Conservation (phyloP, 1,140 invertebrate genomes). For the Drosophila mauritiana region DNA sequence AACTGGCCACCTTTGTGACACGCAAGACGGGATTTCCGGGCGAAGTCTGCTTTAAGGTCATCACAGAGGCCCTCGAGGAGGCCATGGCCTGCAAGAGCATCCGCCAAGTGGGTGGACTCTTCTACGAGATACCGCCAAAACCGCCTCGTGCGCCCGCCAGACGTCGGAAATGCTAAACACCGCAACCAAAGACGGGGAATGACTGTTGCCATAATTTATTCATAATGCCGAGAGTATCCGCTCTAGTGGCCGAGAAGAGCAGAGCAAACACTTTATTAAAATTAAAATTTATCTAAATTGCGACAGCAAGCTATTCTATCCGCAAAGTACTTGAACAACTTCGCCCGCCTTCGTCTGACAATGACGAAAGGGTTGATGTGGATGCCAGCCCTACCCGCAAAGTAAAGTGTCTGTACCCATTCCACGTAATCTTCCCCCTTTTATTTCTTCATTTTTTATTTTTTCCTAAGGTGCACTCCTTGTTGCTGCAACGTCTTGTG, state of each 20-base stretch:
- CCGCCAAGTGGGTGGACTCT: slow-evolving; percentile 19
- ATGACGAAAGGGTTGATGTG: slow-evolving; percentile 48
- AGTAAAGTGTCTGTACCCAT: slow-evolving; percentile 28
- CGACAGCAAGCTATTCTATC: slow-evolving; percentile 72
- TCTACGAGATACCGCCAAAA: slow-evolving; percentile 15
- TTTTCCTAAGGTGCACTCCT: slow-evolving; percentile 30
- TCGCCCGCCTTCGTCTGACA: slow-evolving; percentile 49
- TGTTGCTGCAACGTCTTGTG: slow-evolving; percentile 40
- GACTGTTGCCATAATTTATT: slow-evolving; percentile 70
- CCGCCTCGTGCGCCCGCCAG: not conserved
- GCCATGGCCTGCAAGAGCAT: slow-evolving; percentile 27
- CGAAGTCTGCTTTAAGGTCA: slow-evolving; percentile 42
- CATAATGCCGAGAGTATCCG: slow-evolving; percentile 63
- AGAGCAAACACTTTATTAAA: slow-evolving; percentile 80
- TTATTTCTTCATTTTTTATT: slow-evolving; percentile 1
- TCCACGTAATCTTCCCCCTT: slow-evolving; percentile 6
- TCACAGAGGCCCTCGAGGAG: slow-evolving; percentile 22
- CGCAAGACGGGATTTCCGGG: slow-evolving; percentile 29
- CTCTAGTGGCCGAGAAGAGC: slow-evolving; percentile 64
- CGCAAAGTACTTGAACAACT: slow-evolving; percentile 72
- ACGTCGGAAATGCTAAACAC: slow-evolving; percentile 13
- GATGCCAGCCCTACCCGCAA: slow-evolving; percentile 10
- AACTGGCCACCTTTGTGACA: slow-evolving; percentile 22
- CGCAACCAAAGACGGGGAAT: slow-evolving; percentile 16
- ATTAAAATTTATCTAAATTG: slow-evolving; percentile 81